These are phyloP conservation scores for Drepana falcataria DNA, from an alignment of 2,888 invertebrate genomes.

Conservation along the genomic window DNA sequence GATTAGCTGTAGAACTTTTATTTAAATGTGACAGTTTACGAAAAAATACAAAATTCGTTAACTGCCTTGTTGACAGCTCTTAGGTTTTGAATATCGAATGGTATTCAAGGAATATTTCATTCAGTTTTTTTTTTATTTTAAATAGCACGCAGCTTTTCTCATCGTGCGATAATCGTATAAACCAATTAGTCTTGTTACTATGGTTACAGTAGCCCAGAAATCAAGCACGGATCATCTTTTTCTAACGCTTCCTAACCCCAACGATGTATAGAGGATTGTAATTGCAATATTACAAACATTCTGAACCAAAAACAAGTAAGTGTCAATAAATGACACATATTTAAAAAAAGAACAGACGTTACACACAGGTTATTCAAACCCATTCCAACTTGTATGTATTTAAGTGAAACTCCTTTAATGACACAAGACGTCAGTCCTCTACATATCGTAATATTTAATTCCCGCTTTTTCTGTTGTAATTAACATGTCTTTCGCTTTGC, in stretches of 20 bases:
- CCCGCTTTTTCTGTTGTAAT: slow-evolving; percentile 69
- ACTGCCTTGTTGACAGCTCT: too few relatives aligned
- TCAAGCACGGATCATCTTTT: slow-evolving; percentile 25
- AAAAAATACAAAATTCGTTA: too few relatives aligned
- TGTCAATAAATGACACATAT: slow-evolving; percentile 12
- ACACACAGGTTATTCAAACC: too few relatives aligned
- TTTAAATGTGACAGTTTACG: too few relatives aligned
- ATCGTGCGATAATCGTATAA: neutral
- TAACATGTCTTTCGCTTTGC: slow-evolving; percentile 74
- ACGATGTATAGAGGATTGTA: slow-evolving; percentile 47
- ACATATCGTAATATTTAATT: slow-evolving; percentile 35
- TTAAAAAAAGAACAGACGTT: slow-evolving; percentile 20
- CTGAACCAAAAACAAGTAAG: neutral
- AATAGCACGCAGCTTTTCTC: neutral
- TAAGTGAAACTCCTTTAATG: too few relatives aligned
- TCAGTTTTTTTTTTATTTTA: too few relatives aligned
- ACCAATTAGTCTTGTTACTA: neutral
- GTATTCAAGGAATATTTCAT: too few relatives aligned
- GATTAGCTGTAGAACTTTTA: too few relatives aligned
- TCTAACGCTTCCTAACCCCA: slow-evolving; percentile 43
- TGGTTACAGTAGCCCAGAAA: slow-evolving; percentile 2
- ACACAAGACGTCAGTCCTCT: slow-evolving; percentile 33
- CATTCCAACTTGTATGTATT: too few relatives aligned
- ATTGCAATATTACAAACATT: neutral
- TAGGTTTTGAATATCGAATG: too few relatives aligned